Evolutionary conservation across 2,888 invertebrate species (phyloP).

Genomic region (Iselma pallidipennis): DNA sequence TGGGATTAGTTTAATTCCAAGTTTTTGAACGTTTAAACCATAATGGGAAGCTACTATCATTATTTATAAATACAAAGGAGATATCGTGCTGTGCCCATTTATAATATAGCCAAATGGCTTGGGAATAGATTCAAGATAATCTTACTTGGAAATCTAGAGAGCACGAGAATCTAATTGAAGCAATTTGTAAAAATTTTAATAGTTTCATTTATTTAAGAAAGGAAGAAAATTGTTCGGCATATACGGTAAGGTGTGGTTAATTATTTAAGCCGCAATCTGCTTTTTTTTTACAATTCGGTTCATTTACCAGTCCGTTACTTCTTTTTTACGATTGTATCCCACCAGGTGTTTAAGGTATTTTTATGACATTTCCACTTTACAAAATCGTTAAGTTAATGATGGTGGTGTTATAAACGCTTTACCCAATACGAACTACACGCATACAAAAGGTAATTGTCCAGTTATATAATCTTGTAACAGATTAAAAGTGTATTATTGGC

Average conservation of each 20-base stretch:
- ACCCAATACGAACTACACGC: too few species aligned
- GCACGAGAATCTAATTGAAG: neutral
- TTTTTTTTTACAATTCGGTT: neutral
- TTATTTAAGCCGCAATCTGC: neutral
- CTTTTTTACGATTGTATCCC: neutral
- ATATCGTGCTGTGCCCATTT: slow-evolving; percentile 21
- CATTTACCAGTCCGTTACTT: neutral
- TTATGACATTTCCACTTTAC: neutral
- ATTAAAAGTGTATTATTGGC: neutral
- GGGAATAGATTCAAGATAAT: neutral
- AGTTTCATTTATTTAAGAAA: neutral
- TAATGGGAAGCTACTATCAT: neutral
- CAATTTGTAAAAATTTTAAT: neutral
- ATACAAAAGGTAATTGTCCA: neutral
- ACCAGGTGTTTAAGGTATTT: neutral
- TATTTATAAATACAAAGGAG: slow-evolving; percentile 10
- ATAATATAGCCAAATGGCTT: slow-evolving; percentile 6
- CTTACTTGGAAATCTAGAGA: neutral
- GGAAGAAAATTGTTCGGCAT: neutral
- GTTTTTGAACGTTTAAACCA: neutral
- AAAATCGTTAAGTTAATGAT: neutral
- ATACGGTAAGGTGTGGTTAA: neutral
- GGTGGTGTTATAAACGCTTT: neutral
- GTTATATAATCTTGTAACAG: neutral
- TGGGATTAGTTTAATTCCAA: neutral